A percentile compares a stretch with the other conserved stretches of the same genome.
Conservation (phyloP, 2,113 vertebrate genomes). For the Abramis brama region DNA sequence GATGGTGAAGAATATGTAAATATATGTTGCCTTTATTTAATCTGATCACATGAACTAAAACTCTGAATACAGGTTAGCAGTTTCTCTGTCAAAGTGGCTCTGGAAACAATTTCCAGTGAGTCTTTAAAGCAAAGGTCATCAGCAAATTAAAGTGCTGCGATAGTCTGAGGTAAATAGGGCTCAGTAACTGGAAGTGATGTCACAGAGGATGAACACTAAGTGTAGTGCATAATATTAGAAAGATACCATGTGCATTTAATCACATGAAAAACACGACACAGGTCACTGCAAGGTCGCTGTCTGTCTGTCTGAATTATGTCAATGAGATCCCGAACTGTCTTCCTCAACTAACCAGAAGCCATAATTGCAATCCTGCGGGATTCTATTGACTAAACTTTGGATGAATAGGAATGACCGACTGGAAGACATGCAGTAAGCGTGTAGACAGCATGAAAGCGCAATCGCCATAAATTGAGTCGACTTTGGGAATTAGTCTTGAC, state of each 20-base stretch:
- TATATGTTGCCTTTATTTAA: background rate
- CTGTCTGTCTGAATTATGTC: conserved; percentile 29
- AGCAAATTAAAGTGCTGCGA: background rate
- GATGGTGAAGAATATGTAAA: background rate
- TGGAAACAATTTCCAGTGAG: background rate
- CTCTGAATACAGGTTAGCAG: background rate
- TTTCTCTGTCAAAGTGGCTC: background rate
- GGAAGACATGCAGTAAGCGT: background rate
- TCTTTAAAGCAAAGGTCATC: background rate
- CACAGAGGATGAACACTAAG: background rate
- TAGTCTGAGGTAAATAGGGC: background rate
- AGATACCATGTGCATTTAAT: conserved; percentile 28
- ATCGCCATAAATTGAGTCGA: background rate
- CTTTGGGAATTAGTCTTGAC: conserved; percentile 25
- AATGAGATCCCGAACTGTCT: background rate
- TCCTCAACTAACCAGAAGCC: conserved; percentile 9
- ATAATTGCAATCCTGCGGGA: background rate
- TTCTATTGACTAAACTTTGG: conserved; percentile 27
- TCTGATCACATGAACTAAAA: background rate
- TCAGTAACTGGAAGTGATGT: background rate
- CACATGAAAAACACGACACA: background rate
- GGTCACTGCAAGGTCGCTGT: background rate
- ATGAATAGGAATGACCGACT: background rate
- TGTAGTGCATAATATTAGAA: background rate
- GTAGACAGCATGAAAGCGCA: conserved; percentile 16